Conservation (phyloP, 2,113 vertebrate species). For the Sinocyclocheilus maitianheensis region DNA sequence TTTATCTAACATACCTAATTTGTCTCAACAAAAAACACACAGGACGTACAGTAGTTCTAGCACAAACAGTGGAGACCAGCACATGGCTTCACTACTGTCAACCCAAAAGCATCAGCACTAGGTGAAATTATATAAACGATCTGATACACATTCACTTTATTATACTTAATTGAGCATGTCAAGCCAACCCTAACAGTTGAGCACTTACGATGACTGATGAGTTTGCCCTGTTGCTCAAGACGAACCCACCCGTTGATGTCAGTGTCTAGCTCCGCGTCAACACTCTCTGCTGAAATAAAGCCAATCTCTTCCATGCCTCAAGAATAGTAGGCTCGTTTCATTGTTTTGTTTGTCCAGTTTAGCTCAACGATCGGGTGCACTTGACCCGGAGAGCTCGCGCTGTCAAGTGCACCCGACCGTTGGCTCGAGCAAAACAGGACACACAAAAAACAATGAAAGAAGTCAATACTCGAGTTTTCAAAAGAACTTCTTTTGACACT, state of each 20-base stretch:
- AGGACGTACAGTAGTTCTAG: not conserved
- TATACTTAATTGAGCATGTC: not conserved
- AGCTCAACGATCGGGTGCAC: not conserved
- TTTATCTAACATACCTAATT: not conserved
- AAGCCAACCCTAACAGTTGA: not conserved
- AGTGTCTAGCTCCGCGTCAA: slow-evolving; percentile 33
- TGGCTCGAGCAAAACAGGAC: slow-evolving; percentile 1
- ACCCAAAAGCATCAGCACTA: not conserved
- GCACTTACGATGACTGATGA: not conserved
- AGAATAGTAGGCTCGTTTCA: not conserved
- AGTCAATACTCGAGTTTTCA: not conserved
- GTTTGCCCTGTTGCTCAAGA: slow-evolving; percentile 22
- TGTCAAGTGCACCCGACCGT: slow-evolving; percentile 32
- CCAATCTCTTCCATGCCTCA: not conserved
- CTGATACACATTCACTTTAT: not conserved
- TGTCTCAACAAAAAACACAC: not conserved
- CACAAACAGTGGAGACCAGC: not conserved
- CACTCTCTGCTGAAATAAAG: slow-evolving; percentile 20
- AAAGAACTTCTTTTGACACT: not conserved
- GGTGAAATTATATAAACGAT: not conserved
- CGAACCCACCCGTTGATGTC: slow-evolving; percentile 28
- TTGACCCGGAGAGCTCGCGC: slow-evolving; percentile 10
- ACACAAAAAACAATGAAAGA: not conserved
- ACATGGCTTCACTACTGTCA: not conserved
- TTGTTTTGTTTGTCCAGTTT: not conserved